Evolutionary conservation across 2,113 vertebrate species (phyloP), one percentile per base, ranked within the genome.

Genomic region (Solea senegalensis): DNA sequence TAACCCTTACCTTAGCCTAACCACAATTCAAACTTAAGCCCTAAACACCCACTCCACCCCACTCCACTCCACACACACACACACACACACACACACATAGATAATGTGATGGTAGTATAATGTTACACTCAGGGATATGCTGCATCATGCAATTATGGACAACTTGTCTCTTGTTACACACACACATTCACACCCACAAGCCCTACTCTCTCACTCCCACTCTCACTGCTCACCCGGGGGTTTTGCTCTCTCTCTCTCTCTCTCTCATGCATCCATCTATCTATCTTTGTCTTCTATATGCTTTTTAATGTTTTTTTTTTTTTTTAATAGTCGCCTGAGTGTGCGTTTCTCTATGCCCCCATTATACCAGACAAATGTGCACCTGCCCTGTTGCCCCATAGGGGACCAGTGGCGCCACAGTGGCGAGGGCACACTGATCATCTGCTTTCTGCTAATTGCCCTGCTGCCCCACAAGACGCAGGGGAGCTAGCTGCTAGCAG

Each of bases 391-490:
- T 65, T 86, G 76, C 85, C 83, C 91, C 89, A 70, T 61, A 41
- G 82, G 87, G 82, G 83, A 86, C 55, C 60, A 16, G 86, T 76
- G 91, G 89, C 88, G 88, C 89, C 90, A 86, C 41, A 81, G 67
- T 86, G 85, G 85, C 69, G 77, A 87, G 81, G 86, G 78, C 81
- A 55, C 67, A 61, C 78, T 79, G 75, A 89, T 91, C 90, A 88
- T 91, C 88, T 91, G 89, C 86, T 86, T 69, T 70, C 63, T 76
- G 76, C 82, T 92, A 92, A 92, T 92, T 92, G 91, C 90, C 80
- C 86, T 78, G 72, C 64, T 75, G 83, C 77, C 90, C 89, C 82
- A 64, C 77, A 84, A 80, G 73, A 74, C 81, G 4, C 85, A 74
- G 77, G 87, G 85, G 86, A 82, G 48, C 61, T 15, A 51, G 68